Base-by-base conservation (phyloP, 2,888 invertebrate species). In the Drosophila basisetae region DNA sequence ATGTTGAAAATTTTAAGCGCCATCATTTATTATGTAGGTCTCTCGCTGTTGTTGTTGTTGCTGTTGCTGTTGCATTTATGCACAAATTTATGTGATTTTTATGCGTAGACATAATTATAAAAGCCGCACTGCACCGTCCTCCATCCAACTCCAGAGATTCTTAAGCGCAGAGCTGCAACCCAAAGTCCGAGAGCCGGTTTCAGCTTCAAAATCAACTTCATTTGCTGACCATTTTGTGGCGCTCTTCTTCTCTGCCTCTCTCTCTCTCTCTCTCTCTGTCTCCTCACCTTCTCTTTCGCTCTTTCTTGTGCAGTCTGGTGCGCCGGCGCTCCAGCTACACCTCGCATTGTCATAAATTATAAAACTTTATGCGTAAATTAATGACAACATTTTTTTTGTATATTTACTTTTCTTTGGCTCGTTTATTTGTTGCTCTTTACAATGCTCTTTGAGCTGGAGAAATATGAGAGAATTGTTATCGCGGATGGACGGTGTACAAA, bases 81-180 rank as follows among this genome's bases (percentile, higher is more conserved):
- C 90, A 87, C 80, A 84, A 91, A 92, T 92, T 92, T 92, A 92
- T 92, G 92, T 92, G 92, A 92, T 92, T 92, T 92, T 92, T 92
- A 92, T 92, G 92, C 92, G 92, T 92, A 92, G 92, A 92, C 92
- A 91, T 92, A 90, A 92, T 92, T 92, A 92, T 91, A 90, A 83
- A 87, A 77, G 71, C 61, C 80, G 55, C 59, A 54, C 66, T 72
- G 62, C 72, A 47, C 73, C 78, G 68, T 69, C 69, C 80, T 64
- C 43, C 69, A 54, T 66, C 63, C 55, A 18, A 5, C n/a, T 47
- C 25, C 52, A 59, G 67, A 73, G 72, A 71, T 77, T 55, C 68
- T 71, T 68, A 72, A 76, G 41, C 62, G 71, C 58, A 41, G 52
- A 71, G 39, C 49, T 59, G 11, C 28, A 64, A n/a, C 33, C 52